Evolutionary conservation across 2,113 vertebrate genomes (phyloP).

Genomic region (Platichthys stellatus): DNA sequence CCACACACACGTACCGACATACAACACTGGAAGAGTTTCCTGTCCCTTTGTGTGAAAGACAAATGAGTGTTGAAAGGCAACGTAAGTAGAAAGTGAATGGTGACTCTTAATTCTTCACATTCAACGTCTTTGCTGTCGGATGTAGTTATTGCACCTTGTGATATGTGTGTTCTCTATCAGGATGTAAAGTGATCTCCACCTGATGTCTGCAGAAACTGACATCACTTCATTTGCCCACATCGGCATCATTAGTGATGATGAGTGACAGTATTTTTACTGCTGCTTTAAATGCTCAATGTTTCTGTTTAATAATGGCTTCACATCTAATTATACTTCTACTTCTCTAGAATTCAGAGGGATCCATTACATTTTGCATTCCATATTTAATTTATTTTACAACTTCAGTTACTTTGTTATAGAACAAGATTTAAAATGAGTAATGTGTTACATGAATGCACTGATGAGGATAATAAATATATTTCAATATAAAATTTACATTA

Average conservation of each 20-base stretch:
- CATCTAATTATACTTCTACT: neutral
- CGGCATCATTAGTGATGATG: neutral
- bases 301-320: neutral
- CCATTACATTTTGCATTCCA: neutral
- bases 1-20: neutral
- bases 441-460: neutral
- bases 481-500: too few species aligned
- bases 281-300: neutral
- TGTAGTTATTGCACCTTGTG: neutral
- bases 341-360: neutral
- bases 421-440: neutral
- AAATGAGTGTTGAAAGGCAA: slow-evolving; percentile 14
- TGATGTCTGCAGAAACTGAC: neutral
- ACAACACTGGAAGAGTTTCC: neutral
- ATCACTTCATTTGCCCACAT: neutral
- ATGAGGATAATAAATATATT: neutral
- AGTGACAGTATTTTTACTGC: neutral
- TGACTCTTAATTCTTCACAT: neutral
- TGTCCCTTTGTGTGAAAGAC: slow-evolving; percentile 6
- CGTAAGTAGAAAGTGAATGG: neutral
- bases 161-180: neutral
- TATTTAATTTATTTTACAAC: neutral
- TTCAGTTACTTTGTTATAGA: neutral
- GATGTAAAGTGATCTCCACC: neutral
- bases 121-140: slow-evolving; percentile 3